phyloP scores from a whole-genome alignment of 2,113 vertebrate genomes.

The Salvelinus alpinus region DNA sequence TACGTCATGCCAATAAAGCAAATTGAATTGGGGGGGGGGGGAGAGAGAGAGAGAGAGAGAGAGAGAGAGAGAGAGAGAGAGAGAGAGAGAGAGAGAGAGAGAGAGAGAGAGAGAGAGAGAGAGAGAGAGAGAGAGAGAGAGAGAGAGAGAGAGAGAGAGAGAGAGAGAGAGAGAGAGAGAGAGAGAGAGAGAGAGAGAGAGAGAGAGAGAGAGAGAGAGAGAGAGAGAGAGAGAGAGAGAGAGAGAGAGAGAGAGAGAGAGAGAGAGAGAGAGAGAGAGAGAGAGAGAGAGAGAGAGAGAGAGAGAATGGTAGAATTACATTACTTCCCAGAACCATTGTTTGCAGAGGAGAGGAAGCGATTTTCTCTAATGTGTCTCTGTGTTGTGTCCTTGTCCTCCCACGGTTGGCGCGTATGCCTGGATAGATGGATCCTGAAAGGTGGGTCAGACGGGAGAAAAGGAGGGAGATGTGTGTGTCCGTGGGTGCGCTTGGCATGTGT shows the following conservation, averaged over 20 bases:
- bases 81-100: slow-evolving; percentile 37
- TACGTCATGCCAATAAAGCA: too few relatives aligned
- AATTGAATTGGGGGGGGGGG: too few relatives aligned
- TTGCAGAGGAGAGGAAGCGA: slow-evolving; percentile 60
- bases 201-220: background rate
- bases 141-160: background rate
- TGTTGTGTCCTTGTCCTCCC: slow-evolving; percentile 70
- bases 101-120: slow-evolving; percentile 3
- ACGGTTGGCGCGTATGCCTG: slow-evolving; percentile 41
- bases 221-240: background rate
- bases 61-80: background rate
- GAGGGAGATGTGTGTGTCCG: slow-evolving; percentile 24
- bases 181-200: background rate
- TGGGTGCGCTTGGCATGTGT: background rate
- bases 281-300: background rate
- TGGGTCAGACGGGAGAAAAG: slow-evolving; percentile 41
- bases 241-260: slow-evolving; percentile 5
- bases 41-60: too few relatives aligned
- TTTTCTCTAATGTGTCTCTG: slow-evolving; percentile 70
- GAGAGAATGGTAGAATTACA: slow-evolving; percentile 51
- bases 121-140: background rate
- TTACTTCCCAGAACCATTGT: slow-evolving; percentile 60
- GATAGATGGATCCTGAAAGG: slow-evolving; percentile 44
- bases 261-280: background rate
- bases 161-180: background rate